Evolutionary conservation across 35 echinoderm and acorn worm genomes (phyloP).

Genomic region (Lytechinus variegatus): DNA sequence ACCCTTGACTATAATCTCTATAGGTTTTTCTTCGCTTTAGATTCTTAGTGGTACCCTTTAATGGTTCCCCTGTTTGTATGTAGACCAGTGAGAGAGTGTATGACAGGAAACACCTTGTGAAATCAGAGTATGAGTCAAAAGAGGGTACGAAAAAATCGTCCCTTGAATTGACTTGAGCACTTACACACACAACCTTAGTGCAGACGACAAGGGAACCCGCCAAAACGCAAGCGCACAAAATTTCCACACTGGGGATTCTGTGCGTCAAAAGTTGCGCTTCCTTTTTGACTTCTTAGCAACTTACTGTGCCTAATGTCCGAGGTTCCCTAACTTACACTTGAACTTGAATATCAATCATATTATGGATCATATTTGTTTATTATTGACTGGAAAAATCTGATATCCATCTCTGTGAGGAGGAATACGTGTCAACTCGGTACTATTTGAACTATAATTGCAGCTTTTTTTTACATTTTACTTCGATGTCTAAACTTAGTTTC

Average conservation of each 20-base stretch:
- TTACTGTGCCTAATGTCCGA: neutral
- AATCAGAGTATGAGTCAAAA: slow-evolving; percentile 21
- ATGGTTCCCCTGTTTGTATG: neutral
- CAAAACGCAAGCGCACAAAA: neutral
- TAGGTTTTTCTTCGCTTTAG: neutral
- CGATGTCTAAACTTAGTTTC: neutral
- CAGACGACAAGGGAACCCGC: neutral
- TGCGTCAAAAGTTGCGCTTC: neutral
- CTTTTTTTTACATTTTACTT: neutral
- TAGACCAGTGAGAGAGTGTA: neutral
- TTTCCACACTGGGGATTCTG: neutral
- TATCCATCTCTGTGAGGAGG: neutral
- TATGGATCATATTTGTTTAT: neutral
- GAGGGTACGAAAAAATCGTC: neutral
- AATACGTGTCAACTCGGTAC: neutral
- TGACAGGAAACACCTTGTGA: slow-evolving; percentile 21
- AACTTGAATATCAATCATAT: neutral
- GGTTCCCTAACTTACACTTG: neutral
- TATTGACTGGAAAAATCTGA: neutral
- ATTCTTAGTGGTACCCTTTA: neutral
- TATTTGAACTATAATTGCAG: neutral
- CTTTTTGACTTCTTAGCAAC: neutral
- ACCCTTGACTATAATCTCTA: no score
- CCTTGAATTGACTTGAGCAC: neutral
- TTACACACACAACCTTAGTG: neutral